Conservation (phyloP, 2,113 vertebrate species). For the Ceratotherium simum region DNA sequence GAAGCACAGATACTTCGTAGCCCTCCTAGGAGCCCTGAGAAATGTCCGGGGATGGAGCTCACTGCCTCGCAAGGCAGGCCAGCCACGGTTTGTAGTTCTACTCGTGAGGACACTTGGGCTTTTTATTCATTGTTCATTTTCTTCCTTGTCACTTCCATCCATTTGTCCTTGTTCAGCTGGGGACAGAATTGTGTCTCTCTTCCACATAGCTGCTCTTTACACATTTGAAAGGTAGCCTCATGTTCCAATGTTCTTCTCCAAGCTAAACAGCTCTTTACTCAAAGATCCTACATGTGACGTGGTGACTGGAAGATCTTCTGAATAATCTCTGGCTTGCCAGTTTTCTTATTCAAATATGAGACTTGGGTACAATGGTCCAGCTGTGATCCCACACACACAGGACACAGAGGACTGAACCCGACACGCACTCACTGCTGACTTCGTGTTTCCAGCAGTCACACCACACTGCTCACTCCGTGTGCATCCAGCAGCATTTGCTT, state of each 20-base stretch:
- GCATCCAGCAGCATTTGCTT: neutral
- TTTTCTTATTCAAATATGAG: neutral
- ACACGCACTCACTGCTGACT: fast-evolving
- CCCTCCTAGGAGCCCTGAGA: neutral
- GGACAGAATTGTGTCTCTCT: neutral
- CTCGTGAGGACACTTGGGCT: neutral
- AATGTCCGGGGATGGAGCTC: no score
- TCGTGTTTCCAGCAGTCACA: neutral
- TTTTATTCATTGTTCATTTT: neutral
- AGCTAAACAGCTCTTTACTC: neutral
- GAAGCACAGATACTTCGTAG: fast-evolving
- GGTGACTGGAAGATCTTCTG: neutral
- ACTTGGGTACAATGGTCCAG: neutral
- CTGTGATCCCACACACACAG: neutral
- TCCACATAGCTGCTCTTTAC: fast-evolving
- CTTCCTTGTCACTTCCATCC: neutral
- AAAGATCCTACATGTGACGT: fast-evolving
- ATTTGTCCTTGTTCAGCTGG: neutral
- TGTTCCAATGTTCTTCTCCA: neutral
- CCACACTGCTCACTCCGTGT: fast-evolving
- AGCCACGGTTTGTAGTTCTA: fast-evolving
- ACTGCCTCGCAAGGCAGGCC: fast-evolving
- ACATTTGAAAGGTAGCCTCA: neutral
- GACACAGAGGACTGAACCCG: neutral
- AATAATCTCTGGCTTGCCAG: no score